Evolutionary conservation across 2,888 invertebrate species (phyloP).

Genomic region (Sisyra nigra): DNA sequence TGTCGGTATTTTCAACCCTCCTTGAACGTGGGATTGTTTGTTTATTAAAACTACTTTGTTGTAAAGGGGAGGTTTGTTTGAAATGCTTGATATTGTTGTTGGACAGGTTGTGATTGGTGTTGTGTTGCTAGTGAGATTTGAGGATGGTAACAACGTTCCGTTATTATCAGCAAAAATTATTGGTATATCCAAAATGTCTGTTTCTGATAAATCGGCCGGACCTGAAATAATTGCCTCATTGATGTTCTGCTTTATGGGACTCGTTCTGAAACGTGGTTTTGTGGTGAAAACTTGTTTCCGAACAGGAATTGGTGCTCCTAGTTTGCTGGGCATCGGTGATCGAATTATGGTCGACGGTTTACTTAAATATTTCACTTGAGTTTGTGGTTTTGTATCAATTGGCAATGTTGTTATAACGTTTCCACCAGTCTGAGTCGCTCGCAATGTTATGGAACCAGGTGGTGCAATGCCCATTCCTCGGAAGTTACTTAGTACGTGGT

Average conservation of each 20-base stretch:
- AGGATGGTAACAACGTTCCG: conserved; percentile 5
- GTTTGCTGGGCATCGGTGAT: background rate
- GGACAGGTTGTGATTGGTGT: conserved; percentile 4
- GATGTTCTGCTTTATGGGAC: background rate
- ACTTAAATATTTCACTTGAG: conserved; percentile 4
- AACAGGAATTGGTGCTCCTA: background rate
- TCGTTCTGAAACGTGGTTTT: conserved; percentile 1
- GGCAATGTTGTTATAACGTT: too few relatives aligned
- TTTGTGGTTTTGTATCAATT: background rate
- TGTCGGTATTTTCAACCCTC: background rate
- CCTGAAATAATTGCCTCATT: conserved; percentile 1
- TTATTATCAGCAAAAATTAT: conserved; percentile 46
- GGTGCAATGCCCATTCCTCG: too few relatives aligned
- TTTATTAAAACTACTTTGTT: conserved; percentile 16
- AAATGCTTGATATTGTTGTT: conserved; percentile 8
- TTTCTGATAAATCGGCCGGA: conserved; percentile 30
- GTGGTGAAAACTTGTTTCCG: conserved; percentile 5
- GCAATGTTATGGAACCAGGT: too few relatives aligned
- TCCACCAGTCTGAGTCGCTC: too few relatives aligned
- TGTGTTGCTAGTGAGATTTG: conserved; percentile 9
- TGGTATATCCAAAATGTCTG: conserved; percentile 45
- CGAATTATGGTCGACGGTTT: conserved; percentile 3
- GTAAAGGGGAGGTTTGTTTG: conserved; percentile 12
- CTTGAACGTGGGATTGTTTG: conserved; percentile 12
- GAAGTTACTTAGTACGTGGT: too few relatives aligned